Evolutionary conservation across 2,113 vertebrate genomes (phyloP).

Genomic region (Grallaria varia): DNA sequence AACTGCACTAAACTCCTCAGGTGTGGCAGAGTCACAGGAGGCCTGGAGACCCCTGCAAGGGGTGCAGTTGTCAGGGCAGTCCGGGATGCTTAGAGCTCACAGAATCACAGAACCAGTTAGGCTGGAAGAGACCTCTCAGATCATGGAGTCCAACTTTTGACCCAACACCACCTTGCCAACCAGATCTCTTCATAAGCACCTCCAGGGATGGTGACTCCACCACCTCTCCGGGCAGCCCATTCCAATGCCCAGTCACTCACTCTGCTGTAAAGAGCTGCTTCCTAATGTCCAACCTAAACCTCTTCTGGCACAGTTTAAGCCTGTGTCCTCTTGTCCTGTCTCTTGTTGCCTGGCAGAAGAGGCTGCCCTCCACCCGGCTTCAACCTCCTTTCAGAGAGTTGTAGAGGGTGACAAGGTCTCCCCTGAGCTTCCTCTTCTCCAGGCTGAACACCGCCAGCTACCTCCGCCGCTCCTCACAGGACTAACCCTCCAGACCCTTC

Average conservation of each 20-base stretch:
- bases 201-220: not conserved
- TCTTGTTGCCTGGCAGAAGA: not conserved
- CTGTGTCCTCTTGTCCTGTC: not conserved
- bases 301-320: not conserved
- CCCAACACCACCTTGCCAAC: not conserved
- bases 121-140: not conserved
- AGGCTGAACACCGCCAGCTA: not conserved
- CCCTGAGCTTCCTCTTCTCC: not conserved
- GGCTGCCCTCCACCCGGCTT: not conserved
- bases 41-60: too few species aligned
- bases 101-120: not conserved
- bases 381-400: not conserved
- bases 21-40: not conserved
- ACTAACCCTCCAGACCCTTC: not conserved
- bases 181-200: not conserved
- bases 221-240: not conserved
- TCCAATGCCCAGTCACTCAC: not conserved
- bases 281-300: not conserved
- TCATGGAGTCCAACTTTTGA: not conserved
- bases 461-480: not conserved
- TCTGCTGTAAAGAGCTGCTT: not conserved
- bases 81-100: not conserved
- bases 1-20: accelerated
- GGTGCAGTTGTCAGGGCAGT: not conserved
- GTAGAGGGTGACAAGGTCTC: not conserved